Conservation (phyloP, 2,888 invertebrate genomes). For the Agrochola macilenta region DNA sequence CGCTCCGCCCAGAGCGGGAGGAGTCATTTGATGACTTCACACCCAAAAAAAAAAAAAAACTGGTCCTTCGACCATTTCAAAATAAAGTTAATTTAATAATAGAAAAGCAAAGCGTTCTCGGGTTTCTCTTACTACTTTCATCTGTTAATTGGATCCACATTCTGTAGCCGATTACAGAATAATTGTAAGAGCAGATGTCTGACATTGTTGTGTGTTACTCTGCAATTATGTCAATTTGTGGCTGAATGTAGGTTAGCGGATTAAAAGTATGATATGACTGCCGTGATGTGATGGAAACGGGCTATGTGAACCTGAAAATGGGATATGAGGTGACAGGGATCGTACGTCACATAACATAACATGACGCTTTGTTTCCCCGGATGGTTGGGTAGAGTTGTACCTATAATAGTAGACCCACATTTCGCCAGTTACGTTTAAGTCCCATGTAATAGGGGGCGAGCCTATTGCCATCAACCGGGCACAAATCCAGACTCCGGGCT, state of each 20-base stretch:
- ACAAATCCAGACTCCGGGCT: too few species aligned
- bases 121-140: slow-evolving; percentile 60
- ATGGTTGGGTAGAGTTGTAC: too few species aligned
- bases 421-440: too few species aligned
- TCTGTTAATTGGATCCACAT: slow-evolving; percentile 72
- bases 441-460: too few species aligned
- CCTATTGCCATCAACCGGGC: too few species aligned
- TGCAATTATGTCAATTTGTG: slow-evolving; percentile 72
- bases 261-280: slow-evolving; percentile 18
- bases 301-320: background rate
- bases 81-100: slow-evolving; percentile 25
- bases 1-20: too few species aligned
- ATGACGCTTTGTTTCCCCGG: too few species aligned
- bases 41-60: too few species aligned
- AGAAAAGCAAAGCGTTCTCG: slow-evolving; percentile 24
- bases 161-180: slow-evolving; percentile 70
- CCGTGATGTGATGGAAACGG: background rate
- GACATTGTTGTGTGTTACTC: slow-evolving; percentile 55
- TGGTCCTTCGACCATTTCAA: background rate
- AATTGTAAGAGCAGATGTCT: slow-evolving; percentile 70
- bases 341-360: background rate
- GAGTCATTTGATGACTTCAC: too few species aligned
- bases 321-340: background rate
- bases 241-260: slow-evolving; percentile 8
- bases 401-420: too few species aligned